phyloP scores from a whole-genome alignment of 2,888 invertebrate species.

The Chirona hameri region DNA sequence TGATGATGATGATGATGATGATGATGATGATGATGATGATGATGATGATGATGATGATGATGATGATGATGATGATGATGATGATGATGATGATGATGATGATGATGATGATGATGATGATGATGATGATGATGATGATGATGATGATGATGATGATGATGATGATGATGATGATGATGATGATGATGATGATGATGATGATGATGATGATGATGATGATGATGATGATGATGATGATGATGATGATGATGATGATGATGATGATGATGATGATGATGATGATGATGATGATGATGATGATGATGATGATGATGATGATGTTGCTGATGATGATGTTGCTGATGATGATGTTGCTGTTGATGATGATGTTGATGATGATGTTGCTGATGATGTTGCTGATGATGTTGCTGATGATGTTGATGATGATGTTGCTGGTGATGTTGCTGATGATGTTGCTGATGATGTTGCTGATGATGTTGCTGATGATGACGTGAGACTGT shows the following conservation, averaged over 20 bases:
- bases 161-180: not conserved
- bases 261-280: not conserved
- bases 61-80: not conserved
- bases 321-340: too few species aligned
- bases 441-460: too few species aligned
- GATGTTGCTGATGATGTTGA: too few species aligned
- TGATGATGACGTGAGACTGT: too few species aligned
- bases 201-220: not conserved
- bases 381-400: too few species aligned
- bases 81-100: conserved; percentile 10
- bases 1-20: conserved; percentile 12
- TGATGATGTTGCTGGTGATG: too few species aligned
- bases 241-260: not conserved
- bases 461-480: too few species aligned
- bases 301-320: too few species aligned
- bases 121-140: conserved; percentile 27
- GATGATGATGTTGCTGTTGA: too few species aligned
- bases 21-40: conserved; percentile 12
- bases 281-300: conserved; percentile 3
- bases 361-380: too few species aligned
- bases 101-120: not conserved
- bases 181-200: not conserved
- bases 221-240: not conserved
- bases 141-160: not conserved
- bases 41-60: not conserved